Evolutionary conservation across 2,888 invertebrate species (phyloP), one percentile per base, ranked within the genome.

Genomic region (Halocaridina rubra): DNA sequence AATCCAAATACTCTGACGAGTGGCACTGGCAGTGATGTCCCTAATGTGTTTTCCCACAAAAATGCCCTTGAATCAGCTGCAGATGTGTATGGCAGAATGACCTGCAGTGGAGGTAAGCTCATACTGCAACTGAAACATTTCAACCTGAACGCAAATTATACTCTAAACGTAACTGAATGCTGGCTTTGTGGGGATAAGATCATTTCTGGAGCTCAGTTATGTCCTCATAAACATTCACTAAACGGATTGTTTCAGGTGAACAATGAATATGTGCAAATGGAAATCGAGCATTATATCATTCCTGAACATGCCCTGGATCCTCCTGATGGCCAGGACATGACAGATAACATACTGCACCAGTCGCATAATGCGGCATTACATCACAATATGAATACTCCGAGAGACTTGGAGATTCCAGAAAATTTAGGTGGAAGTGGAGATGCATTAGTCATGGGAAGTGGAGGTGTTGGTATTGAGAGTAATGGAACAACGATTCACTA

Each of bases 161-260:
- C 88, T 24, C 46, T 88, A 22, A 88, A 84, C 69, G 88, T 88
- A 10, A 84, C 75, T 32, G 88, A 86, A 79, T 88, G 88, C 30
- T 88, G 88, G 88, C 76, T 88, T 16, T 88, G 88, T 79, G 78
- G 88, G 10, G 85, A 86, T 30, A 88, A 88, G 64, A 81, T 88
- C 8, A 80, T 57, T 24, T 19, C 79, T 13, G 84, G 86, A 27
- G 81, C 88, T 30, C 88, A 82, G 59, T 29, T 88, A 30, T 86
- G 80, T 61, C 72, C 84, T 19, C 88, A 88, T 59, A 88, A 88
- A 53, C 88, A 88, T 32, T 77, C 80, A 24, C 74, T 88, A 27
- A 80, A 85, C 30, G 88, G 88, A n/a, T 27, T 86, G 39, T 88
- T 88, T 59, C 88, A 88, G 24, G 88, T 86, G 24, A 88, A 84